Percentiles rank a stretch among this genome's conserved stretches.
Evolutionary conservation across 2,888 invertebrate species (phyloP).

Genomic region (Muschampia plurimacula): DNA sequence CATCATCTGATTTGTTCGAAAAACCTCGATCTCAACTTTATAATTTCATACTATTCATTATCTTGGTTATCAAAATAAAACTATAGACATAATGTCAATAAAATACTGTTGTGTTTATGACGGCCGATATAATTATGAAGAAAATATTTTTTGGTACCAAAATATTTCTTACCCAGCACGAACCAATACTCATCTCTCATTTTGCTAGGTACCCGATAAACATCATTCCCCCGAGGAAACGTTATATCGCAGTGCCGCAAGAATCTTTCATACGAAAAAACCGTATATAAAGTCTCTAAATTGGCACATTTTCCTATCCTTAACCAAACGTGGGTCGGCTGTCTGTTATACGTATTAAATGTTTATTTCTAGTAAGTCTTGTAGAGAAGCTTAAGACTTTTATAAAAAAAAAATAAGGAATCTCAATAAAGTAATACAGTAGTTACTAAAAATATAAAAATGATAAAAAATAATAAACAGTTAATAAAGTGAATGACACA

Average conservation of each 20-base stretch:
- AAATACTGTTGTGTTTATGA: neutral
- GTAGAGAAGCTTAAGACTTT: neutral
- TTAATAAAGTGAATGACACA: no score
- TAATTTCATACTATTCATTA: neutral
- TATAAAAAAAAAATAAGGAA: neutral
- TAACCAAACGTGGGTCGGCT: constrained; percentile 32
- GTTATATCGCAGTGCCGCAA: constrained; percentile 26
- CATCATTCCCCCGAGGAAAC: constrained; percentile 27
- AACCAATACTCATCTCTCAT: constrained; percentile 30
- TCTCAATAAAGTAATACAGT: no score
- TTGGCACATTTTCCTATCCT: constrained; percentile 44
- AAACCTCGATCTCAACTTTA: no score
- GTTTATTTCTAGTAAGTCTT: no score
- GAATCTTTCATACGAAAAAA: constrained; percentile 37
- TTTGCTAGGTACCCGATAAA: constrained; percentile 29
- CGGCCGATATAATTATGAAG: constrained; percentile 5
- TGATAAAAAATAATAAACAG: no score
- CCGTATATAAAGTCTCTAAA: constrained; percentile 40
- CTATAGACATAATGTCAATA: neutral
- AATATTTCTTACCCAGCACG: constrained; percentile 2
- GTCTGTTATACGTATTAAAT: constrained; percentile 38
- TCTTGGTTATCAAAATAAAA: neutral
- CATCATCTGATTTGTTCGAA: no score
- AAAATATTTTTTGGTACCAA: constrained; percentile 6
- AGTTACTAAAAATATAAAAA: no score